phyloP scores from a whole-genome alignment of 2,888 invertebrate genomes.

The Caenorhabditis sp. region DNA sequence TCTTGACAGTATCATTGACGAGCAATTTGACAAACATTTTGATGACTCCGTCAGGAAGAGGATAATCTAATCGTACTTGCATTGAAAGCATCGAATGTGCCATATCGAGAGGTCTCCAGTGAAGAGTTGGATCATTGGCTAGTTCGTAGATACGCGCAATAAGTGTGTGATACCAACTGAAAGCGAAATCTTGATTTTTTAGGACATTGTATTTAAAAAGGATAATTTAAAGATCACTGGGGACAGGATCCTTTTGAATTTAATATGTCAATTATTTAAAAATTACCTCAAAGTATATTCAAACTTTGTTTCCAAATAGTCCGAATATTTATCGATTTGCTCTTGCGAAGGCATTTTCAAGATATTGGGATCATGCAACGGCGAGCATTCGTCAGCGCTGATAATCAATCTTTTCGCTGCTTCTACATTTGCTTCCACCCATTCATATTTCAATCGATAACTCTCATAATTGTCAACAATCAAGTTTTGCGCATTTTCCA shows the following conservation, averaged over 20 bases:
- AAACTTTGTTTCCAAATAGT: conserved; percentile 17
- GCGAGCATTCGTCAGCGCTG: conserved; percentile 22
- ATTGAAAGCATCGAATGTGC: conserved; percentile 80
- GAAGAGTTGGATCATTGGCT: conserved; percentile 70
- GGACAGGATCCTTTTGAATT: background rate
- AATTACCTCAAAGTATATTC: conserved; percentile 20
- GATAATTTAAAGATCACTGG: background rate
- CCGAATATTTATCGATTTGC: conserved; percentile 20
- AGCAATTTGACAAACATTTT: conserved; percentile 78
- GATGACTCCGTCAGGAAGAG: conserved; percentile 78
- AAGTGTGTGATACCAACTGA: conserved; percentile 41
- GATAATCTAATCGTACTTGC: conserved; percentile 76
- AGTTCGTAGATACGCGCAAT: conserved; percentile 43
- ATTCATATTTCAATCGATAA: conserved; percentile 62
- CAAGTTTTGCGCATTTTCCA: conserved; percentile 72
- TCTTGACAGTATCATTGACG: conserved; percentile 82
- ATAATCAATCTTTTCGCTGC: conserved; percentile 25
- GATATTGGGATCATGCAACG: conserved; percentile 17
- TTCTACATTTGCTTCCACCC: conserved; percentile 13
- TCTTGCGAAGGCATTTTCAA: conserved; percentile 10
- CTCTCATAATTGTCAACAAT: conserved; percentile 70
- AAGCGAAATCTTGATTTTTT: background rate
- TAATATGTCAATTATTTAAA: background rate
- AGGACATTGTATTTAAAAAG: too few species aligned
- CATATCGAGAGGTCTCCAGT: conserved; percentile 84